Evolutionary conservation across 2,113 vertebrate genomes (phyloP), one percentile per base, ranked within the genome.

Genomic region (Myotis brandtii): DNA sequence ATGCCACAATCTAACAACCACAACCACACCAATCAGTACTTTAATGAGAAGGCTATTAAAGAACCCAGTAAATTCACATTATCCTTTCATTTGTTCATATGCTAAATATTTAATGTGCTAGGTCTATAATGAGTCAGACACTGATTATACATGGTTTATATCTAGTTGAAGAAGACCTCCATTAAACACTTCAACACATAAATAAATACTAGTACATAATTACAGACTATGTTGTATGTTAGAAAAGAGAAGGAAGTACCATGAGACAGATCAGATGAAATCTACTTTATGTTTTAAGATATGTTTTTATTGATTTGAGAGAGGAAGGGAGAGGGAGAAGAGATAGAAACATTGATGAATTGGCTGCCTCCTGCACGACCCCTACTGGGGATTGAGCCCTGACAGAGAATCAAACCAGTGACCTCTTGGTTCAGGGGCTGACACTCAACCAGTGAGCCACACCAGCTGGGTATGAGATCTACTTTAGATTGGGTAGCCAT

Each of bases 1-100:
- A 90, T 0, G 48, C 94, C 69, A 91, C 80, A 73, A 96, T 93
- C 97, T 98, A 92, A 86, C 46, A 97, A 97, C 75, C 93, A 96
- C 70, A 96, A 92, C 32, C 93, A 96, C 76, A 93, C 50, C 52
- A 64, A 90, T 93, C 95, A 97, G 80, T 86, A 84, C 0, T 6
- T 91, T 95, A 87, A 11, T 64, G 23, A 62, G 8, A 56, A 72
- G 73, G 52, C 85, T 32, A 48, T 8, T 25, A 79, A 92, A 85
- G n/a, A 93, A 56, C 43, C 54, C 30, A 64, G 46, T 54, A 56
- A 54, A 62, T 20, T 85, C 34, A 54, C 12, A 0, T 10, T 72
- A 30, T 46, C 81, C 46, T 93, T 93, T 52, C 75, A 93, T 64
- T 93, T 54, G 70, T 27, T 73, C 54, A 64, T 83, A 81, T 59